Conservation (phyloP, 2,113 vertebrate genomes). For the Indri indri region DNA sequence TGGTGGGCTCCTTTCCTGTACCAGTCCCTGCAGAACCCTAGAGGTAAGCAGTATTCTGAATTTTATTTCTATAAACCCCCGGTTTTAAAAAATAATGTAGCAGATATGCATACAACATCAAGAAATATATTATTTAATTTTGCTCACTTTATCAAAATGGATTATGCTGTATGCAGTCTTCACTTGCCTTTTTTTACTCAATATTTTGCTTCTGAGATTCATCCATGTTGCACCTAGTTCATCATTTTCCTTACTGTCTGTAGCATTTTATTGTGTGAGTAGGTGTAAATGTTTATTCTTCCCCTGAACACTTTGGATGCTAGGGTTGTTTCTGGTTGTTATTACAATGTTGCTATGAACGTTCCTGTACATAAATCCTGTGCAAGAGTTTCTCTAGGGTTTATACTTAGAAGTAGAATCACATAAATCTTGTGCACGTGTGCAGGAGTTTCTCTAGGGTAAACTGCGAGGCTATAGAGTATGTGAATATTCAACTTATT, state of each 20-base stretch:
- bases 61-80: not conserved
- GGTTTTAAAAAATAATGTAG: constrained; percentile 8
- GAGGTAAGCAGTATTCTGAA: not conserved
- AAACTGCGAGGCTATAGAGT: not conserved
- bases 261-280: not conserved
- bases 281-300: not conserved
- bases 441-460: not conserved
- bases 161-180: not conserved
- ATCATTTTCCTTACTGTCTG: not conserved
- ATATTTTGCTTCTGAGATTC: not conserved
- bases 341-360: not conserved
- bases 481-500: not conserved
- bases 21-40: too few species aligned
- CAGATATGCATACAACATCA: not conserved
- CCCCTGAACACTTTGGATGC: not conserved
- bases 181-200: not conserved
- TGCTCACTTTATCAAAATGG: not conserved
- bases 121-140: not conserved
- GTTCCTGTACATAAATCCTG: not conserved
- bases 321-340: not conserved
- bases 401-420: not conserved
- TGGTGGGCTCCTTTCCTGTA: not conserved
- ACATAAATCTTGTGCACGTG: not conserved
- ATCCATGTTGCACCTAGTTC: not conserved
- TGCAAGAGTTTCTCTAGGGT: not conserved